Conservation (phyloP, 2,797 vertebrate genomes). For the Austrolebias charrua region DNA sequence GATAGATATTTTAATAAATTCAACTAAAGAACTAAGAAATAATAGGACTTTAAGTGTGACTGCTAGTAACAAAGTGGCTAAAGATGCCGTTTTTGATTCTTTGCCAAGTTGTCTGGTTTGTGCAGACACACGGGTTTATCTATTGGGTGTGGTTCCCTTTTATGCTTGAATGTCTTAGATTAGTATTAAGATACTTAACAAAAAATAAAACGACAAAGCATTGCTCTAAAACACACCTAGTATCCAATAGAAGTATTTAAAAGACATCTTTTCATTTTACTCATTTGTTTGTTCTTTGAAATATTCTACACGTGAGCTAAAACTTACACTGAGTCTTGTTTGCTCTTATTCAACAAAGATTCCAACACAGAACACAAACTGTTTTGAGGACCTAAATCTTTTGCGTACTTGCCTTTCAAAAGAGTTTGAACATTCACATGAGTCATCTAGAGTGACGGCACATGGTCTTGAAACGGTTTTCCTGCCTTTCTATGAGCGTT, state of each 20-base stretch:
- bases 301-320: no score
- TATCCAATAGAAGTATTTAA: neutral
- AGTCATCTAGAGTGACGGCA: neutral
- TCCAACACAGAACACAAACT: neutral
- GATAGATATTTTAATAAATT: neutral
- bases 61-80: no score
- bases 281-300: no score
- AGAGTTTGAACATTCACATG: constrained; percentile 13
- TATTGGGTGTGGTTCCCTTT: neutral
- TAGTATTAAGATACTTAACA: neutral
- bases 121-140: neutral
- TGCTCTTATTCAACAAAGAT: neutral
- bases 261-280: neutral
- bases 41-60: neutral
- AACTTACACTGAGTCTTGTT: no score
- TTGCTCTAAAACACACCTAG: neutral
- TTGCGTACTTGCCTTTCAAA: neutral
- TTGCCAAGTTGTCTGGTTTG: neutral
- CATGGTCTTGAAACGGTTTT: constrained; percentile 1
- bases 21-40: neutral
- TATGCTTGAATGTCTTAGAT: neutral
- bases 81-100: neutral
- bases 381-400: neutral
- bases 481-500: neutral
- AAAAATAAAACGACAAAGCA: neutral